Evolutionary conservation across 2,113 vertebrate genomes (phyloP).

Genomic region (Fukomys damarensis): DNA sequence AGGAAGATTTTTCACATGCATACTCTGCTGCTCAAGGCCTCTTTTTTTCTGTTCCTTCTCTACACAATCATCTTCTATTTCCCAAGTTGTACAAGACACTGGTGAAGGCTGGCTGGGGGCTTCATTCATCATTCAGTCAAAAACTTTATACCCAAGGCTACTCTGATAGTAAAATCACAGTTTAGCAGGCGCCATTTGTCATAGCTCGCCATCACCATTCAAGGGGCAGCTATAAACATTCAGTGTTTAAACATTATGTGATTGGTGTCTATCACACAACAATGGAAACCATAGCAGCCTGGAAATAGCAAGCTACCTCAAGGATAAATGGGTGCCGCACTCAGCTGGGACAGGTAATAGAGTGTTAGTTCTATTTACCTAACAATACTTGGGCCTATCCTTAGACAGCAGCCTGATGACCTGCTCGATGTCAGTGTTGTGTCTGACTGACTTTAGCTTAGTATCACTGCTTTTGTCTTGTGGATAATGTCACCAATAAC

Average conservation of each 20-base stretch:
- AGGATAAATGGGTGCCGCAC: background rate
- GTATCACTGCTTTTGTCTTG: conserved; percentile 21
- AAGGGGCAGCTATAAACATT: background rate
- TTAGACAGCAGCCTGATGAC: conserved; percentile 27
- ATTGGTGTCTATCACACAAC: background rate
- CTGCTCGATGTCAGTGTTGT: background rate
- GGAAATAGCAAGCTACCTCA: background rate
- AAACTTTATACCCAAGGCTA: background rate
- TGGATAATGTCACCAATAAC: conserved; percentile 61
- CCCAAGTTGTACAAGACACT: background rate
- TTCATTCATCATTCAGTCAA: background rate
- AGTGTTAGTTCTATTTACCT: conserved; percentile 44
- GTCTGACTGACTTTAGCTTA: conserved; percentile 32
- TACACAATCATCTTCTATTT: background rate
- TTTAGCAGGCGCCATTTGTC: background rate
- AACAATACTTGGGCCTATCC: background rate
- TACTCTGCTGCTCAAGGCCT: background rate
- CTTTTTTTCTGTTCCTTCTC: background rate
- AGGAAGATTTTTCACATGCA: conserved; percentile 1
- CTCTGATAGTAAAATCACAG: background rate
- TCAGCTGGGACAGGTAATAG: background rate
- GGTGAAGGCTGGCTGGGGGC: background rate
- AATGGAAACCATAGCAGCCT: background rate
- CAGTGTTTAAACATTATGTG: too few relatives aligned
- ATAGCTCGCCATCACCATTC: background rate